A percentile compares a stretch with the other conserved stretches of the same genome.
Conservation (phyloP, 2,888 invertebrate genomes). For the Brenthis ino region DNA sequence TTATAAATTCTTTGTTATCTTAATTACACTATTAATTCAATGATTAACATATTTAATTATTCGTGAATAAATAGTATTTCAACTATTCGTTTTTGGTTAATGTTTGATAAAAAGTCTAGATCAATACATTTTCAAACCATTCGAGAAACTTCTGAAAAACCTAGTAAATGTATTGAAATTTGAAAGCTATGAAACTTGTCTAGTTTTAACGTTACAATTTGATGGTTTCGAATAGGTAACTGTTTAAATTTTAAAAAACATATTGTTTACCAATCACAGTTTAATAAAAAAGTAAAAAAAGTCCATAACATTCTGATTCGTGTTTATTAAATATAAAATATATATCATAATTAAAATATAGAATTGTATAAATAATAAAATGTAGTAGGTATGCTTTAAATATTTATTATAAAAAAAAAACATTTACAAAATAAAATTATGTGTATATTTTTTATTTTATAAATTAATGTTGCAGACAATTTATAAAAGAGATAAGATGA, state of each 20-base stretch:
- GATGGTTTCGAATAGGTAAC: no score
- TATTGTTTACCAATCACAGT: no score
- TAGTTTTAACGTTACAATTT: background rate
- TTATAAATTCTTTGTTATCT: constrained; percentile 21
- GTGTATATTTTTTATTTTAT: background rate
- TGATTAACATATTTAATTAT: constrained; percentile 28
- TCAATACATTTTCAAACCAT: background rate
- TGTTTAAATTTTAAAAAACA: no score
- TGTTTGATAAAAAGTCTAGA: constrained; percentile 13
- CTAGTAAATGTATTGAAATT: background rate
- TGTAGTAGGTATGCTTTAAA: no score
- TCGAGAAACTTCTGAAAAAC: background rate
- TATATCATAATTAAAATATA: no score
- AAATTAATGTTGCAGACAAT: background rate
- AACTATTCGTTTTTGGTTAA: constrained; percentile 9
- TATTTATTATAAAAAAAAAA: no score
- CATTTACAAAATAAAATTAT: no score
- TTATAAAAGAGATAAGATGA: background rate
- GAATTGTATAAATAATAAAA: no score
- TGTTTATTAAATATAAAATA: no score
- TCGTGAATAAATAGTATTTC: constrained; percentile 18
- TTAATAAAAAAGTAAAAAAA: no score
- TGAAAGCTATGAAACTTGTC: no score
- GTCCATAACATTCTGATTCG: no score
- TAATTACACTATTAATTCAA: constrained; percentile 28